Base-by-base conservation (phyloP, 2,113 vertebrate species). In the Pithys albifrons region DNA sequence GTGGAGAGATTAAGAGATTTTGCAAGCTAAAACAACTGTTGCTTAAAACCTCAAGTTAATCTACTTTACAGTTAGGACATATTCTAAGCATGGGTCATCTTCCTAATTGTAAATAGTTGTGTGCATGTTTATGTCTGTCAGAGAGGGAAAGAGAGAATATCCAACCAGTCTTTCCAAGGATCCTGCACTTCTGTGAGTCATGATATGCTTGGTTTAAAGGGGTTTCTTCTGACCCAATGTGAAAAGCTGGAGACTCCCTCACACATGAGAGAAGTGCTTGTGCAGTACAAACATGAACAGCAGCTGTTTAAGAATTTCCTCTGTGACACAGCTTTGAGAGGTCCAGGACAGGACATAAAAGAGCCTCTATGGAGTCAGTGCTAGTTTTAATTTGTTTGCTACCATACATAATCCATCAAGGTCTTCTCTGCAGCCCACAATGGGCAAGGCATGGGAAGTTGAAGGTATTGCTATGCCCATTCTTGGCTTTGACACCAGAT, bases 11-110 rank as follows among this genome's bases (percentile, higher is more conserved):
- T 64, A 78, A 59, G 33, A 67, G 46, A 65, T 94, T 85, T 94
- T 94, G 59, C 72, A 93, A 89, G 33, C 58, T 62, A 43, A 85
- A 91, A 90, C 8, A 94, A 71, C 51, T 74, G n/a, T 92, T 89
- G 27, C 72, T 86, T 86, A 92, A 95, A 94, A 89, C 33, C 39
- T 89, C 43, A 67, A 69, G 28, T 83, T 93, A 91, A 80, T 72
- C 69, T 84, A 31, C 83, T 88, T 95, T 35, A 80, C 24, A 86
- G 84, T 84, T 77, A 55, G 72, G 51, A 43, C 75, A 73, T 73
- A 73, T 3, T 73, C 20, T 86, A 88, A 75, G 16, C 4, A 3
- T 74, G 51, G 27, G 39, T 28, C 51, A 4, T 67, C 80, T 78
- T 91, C 35, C 72, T 71, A 70, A 67, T 39, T 86, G 23, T 65